Evolutionary conservation across 1,140 invertebrate genomes (phyloP), one percentile per base, ranked within the genome.

Genomic region (Drosophila santomea): DNA sequence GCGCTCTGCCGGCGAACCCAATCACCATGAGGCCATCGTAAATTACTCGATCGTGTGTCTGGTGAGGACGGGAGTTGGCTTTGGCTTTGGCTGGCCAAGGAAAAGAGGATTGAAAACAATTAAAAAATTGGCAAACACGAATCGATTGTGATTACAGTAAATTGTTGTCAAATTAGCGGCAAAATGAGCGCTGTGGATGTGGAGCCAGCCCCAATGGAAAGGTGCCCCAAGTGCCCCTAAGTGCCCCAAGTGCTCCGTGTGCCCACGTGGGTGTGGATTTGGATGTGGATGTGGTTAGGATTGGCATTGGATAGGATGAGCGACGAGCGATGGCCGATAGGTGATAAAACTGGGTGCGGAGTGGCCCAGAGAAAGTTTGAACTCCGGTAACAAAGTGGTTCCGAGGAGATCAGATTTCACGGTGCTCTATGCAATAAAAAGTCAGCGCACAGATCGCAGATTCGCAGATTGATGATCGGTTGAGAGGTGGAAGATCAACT

Each of bases 71-170:
- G 68, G 67, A 73, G 57, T 52, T 63, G 48, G 20, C 20, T 20
- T 20, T 63, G 48, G 41, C 44, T 60, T 45, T 25, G 58, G 8
- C 58, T 69, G 55, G 47, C 62, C 66, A 41, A 57, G 44, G 54
- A 67, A 89, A 90, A 86, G 86, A 85, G 84, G 80, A 91, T 91
- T 89, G 89, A 73, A 85, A 91, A 91, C 89, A 91, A 91, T 91
- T 91, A 91, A 91, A 86, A 91, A 91, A 89, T 91, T 91, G 89
- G 82, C 84, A 85, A 89, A 91, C 89, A 91, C 88, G 88, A 89
- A 89, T 89, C 88, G 88, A 91, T 90, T 90, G 88, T 86, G 79
- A 91, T 90, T 86, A 91, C 83, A 90, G 73, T 86, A 91, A 90
- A 90, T 90, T 90, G 86, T 90, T 90, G 86, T 90, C 88, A 91